Conservation (phyloP, 2,797 vertebrate species). For the Pseudochromis fuscus region DNA sequence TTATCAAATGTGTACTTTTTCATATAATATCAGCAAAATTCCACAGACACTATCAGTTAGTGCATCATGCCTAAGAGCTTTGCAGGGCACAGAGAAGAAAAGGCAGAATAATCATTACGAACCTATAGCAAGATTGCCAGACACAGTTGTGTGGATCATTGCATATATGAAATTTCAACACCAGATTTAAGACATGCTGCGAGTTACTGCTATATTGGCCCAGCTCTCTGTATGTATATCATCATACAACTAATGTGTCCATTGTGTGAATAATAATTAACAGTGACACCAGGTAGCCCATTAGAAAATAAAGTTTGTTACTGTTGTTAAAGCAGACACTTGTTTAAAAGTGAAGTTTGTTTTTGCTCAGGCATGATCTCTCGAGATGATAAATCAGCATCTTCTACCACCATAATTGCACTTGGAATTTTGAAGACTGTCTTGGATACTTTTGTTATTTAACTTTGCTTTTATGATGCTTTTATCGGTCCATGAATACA, state of each 20-base stretch:
- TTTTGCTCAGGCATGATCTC: background rate
- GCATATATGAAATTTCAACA: background rate
- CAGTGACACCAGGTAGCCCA: background rate
- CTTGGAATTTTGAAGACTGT: background rate
- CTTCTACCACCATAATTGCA: background rate
- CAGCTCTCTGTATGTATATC: background rate
- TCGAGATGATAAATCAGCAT: background rate
- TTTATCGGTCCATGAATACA: slow-evolving; percentile 17
- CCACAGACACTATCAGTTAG: background rate
- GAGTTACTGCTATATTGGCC: background rate
- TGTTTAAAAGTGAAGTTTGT: background rate
- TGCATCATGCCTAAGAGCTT: background rate
- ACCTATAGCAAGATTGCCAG: background rate
- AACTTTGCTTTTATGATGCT: slow-evolving; percentile 23
- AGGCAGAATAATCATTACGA: background rate
- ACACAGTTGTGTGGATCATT: background rate
- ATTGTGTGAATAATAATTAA: too few relatives aligned
- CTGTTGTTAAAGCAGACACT: too few relatives aligned
- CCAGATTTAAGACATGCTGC: background rate
- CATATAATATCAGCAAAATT: background rate
- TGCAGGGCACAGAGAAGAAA: background rate
- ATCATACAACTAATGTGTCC: background rate
- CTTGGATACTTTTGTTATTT: background rate
- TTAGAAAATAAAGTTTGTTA: background rate
- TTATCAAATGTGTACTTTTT: background rate